A percentile compares a stretch with the other conserved stretches of the same genome.
phyloP scores from a whole-genome alignment of 2,888 invertebrate species.

The Aphodius sticticus region DNA sequence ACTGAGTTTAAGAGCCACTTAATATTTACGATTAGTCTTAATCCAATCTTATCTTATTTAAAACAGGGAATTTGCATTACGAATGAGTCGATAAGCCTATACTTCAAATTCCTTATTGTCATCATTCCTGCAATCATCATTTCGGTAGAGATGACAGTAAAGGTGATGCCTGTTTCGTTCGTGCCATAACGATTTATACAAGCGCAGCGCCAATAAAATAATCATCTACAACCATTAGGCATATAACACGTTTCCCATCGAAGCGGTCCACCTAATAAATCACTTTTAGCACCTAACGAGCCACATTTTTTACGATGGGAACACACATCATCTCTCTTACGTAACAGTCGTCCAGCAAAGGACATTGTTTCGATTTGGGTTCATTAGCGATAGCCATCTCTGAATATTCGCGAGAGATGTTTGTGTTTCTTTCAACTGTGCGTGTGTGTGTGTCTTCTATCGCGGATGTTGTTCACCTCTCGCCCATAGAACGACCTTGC shows the following conservation, averaged over 20 bases:
- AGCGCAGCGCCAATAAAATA: slow-evolving; percentile 4
- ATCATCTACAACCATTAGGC: not conserved
- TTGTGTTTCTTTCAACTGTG: not conserved
- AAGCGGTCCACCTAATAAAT: slow-evolving; percentile 7
- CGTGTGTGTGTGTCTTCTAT: slow-evolving; percentile 15
- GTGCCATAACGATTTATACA: slow-evolving; percentile 8
- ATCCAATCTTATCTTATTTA: too few species aligned
- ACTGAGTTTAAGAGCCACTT: too few species aligned
- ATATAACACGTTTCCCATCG: not conserved
- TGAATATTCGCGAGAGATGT: not conserved
- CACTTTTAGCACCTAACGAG: slow-evolving; percentile 16
- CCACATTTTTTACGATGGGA: slow-evolving; percentile 13
- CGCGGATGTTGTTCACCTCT: slow-evolving; percentile 53
- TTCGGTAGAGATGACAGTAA: not conserved
- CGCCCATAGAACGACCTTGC: slow-evolving; percentile 53
- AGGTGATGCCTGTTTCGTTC: not conserved
- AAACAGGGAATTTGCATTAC: too few species aligned
- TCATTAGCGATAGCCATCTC: not conserved
- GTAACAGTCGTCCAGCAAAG: not conserved
- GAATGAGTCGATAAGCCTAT: too few species aligned
- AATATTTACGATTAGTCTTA: too few species aligned
- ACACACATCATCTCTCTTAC: not conserved
- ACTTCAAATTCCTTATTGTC: too few species aligned
- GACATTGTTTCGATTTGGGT: not conserved
- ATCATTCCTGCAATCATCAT: not conserved